Conservation (phyloP, 2,888 invertebrate species). For the Eugnorisma glareosa region DNA sequence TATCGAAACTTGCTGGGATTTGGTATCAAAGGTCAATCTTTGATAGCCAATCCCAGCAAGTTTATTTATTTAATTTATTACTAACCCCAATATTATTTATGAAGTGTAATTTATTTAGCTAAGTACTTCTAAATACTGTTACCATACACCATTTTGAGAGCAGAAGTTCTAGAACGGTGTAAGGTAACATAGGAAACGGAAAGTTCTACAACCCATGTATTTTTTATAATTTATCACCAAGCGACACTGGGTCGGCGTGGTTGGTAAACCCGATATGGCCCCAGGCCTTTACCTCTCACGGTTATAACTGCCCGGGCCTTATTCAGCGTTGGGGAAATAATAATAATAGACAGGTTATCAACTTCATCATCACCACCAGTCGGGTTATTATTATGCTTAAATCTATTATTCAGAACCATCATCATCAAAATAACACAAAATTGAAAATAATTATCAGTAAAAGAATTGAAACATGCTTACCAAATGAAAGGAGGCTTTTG, state of each 20-base stretch:
- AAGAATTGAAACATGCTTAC: constrained; percentile 35
- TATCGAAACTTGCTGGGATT: too few relatives aligned
- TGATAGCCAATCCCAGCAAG: too few relatives aligned
- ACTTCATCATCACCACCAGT: neutral
- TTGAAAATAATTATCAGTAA: neutral
- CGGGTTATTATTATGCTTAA: neutral
- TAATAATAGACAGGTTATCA: neutral
- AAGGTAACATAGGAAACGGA: neutral
- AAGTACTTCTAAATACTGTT: too few relatives aligned
- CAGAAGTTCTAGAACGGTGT: too few relatives aligned
- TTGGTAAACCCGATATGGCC: neutral
- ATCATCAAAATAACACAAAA: neutral
- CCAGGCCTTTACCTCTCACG: neutral
- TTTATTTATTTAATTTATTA: too few relatives aligned
- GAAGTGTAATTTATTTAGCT: too few relatives aligned
- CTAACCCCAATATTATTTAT: too few relatives aligned
- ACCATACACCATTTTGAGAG: too few relatives aligned
- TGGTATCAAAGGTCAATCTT: too few relatives aligned
- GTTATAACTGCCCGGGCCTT: too few relatives aligned
- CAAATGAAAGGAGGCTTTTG: neutral
- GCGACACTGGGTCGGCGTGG: neutral
- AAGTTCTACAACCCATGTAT: neutral
- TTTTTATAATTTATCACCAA: neutral
- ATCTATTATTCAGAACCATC: neutral
- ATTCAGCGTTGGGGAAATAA: neutral